Conservation (phyloP, 1,140 invertebrate genomes). For the Neodiprion pinetum region DNA sequence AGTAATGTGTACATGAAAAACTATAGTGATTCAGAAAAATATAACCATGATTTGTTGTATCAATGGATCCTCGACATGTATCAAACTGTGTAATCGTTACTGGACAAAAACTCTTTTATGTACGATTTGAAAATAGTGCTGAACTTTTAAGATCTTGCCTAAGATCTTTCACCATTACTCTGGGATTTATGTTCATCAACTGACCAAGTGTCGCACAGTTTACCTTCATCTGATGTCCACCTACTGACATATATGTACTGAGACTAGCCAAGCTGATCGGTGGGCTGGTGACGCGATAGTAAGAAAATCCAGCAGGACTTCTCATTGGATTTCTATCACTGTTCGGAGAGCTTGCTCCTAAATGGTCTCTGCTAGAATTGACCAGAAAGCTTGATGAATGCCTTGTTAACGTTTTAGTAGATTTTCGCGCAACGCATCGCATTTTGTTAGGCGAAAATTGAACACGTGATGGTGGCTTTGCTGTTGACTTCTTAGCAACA, state of each 20-base stretch:
- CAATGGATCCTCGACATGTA: neutral
- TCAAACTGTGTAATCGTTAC: neutral
- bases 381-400: conserved; percentile 34
- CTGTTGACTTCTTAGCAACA: conserved; percentile 55
- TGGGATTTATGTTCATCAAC: conserved; percentile 51
- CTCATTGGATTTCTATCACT: neutral
- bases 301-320: conserved; percentile 30
- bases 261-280: conserved; percentile 43
- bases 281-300: conserved; percentile 40
- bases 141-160: conserved; percentile 23
- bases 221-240: conserved; percentile 47
- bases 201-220: conserved; percentile 48
- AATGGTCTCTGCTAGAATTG: too few species aligned
- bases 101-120: neutral
- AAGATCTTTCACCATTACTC: conserved; percentile 38
- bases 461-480: conserved; percentile 29
- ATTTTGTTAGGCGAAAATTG: conserved; percentile 20
- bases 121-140: neutral
- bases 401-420: conserved; percentile 47
- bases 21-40: neutral
- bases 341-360: too few species aligned
- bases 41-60: neutral
- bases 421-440: conserved; percentile 56
- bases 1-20: neutral
- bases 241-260: conserved; percentile 50